These are phyloP conservation scores for Archips crataeganus DNA, from an alignment of 2,888 invertebrate genomes.

Conservation along the genomic window DNA sequence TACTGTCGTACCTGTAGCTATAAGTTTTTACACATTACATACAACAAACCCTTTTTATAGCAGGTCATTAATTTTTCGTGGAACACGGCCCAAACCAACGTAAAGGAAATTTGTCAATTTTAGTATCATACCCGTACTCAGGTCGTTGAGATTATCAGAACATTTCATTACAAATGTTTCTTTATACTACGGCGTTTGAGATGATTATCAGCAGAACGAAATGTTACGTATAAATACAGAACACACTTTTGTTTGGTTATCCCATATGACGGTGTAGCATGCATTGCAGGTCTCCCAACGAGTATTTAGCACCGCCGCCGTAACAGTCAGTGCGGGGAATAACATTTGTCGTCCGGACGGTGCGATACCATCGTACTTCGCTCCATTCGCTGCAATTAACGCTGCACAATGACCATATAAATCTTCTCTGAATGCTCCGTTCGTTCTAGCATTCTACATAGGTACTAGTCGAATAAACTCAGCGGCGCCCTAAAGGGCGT, in stretches of 20 bases:
- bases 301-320: conserved; percentile 54
- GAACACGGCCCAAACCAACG: conserved; percentile 50
- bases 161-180: conserved; percentile 31
- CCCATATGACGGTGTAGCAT: background rate
- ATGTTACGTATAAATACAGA: background rate
- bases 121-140: conserved; percentile 49
- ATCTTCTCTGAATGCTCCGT: conserved; percentile 76
- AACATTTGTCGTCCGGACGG: conserved; percentile 74
- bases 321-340: conserved; percentile 59
- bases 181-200: conserved; percentile 22
- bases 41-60: conserved; percentile 56
- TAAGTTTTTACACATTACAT: conserved; percentile 49
- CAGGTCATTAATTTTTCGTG: conserved; percentile 54
- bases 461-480: conserved; percentile 59
- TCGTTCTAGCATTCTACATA: conserved; percentile 67
- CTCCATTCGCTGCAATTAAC: conserved; percentile 82
- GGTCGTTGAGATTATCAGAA: conserved; percentile 30
- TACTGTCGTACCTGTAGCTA: conserved; percentile 55
- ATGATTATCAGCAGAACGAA: conserved; percentile 22
- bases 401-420: conserved; percentile 82
- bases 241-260: conserved; percentile 7
- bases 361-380: conserved; percentile 78
- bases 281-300: conserved; percentile 29
- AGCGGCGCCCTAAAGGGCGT: conserved; percentile 50
- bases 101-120: conserved; percentile 58